phyloP scores from a whole-genome alignment of 2,888 invertebrate genomes.

The Epicampocera succincta region DNA sequence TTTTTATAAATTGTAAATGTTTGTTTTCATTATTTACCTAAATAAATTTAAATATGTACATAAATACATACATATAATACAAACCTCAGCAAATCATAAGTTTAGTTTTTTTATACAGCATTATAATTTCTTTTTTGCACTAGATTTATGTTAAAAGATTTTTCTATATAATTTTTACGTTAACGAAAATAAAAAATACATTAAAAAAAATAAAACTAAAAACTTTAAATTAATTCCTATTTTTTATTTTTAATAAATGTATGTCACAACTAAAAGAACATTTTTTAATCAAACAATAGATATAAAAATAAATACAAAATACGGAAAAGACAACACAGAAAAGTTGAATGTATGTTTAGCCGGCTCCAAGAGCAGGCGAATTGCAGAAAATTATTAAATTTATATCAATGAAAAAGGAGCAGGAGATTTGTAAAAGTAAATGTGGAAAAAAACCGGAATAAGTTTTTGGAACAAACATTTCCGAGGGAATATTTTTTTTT shows the following conservation, averaged over 20 bases:
- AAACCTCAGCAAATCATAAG: conserved; percentile 34
- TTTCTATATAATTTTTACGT: conserved; percentile 51
- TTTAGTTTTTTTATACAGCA: conserved; percentile 32
- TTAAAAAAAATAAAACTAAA: conserved; percentile 62
- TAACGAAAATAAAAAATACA: conserved; percentile 64
- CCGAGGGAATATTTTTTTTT: too few relatives aligned
- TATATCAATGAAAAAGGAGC: background rate
- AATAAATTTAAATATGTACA: conserved; percentile 62
- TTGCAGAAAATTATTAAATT: conserved; percentile 20
- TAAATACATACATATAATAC: conserved; percentile 59
- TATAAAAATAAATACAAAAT: conserved; percentile 67
- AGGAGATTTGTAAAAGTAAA: conserved; percentile 24
- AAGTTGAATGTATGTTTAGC: conserved; percentile 42
- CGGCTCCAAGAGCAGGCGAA: conserved; percentile 39
- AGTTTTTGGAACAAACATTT: background rate
- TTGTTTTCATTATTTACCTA: conserved; percentile 56
- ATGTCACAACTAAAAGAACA: conserved; percentile 58
- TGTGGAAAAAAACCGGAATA: background rate
- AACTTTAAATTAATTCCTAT: conserved; percentile 68
- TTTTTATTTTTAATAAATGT: conserved; percentile 63
- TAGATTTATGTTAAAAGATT: conserved; percentile 58
- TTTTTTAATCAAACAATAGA: conserved; percentile 67
- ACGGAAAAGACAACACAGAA: conserved; percentile 58
- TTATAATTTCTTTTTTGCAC: conserved; percentile 37
- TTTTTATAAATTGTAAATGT: conserved; percentile 51